Evolutionary conservation across 1,140 invertebrate species (phyloP).

Genomic region (Pseudomyrmex dendroicus): DNA sequence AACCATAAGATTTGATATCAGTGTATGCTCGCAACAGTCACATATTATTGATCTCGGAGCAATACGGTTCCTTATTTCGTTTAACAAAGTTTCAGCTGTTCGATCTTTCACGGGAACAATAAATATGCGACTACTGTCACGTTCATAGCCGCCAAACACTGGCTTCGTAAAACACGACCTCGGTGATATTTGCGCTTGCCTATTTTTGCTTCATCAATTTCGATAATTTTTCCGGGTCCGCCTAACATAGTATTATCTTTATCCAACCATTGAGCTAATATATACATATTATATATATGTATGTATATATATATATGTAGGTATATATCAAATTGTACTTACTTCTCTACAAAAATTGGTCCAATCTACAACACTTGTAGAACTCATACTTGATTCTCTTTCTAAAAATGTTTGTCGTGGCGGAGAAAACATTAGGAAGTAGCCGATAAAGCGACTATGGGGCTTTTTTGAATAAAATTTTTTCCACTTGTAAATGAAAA

Average conservation of each 20-base stretch:
- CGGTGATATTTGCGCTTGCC: background rate
- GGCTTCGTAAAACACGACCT: background rate
- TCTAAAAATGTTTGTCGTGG: background rate
- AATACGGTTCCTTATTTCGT: background rate
- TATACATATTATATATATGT: too few species aligned
- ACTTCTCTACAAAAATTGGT: conserved; percentile 5
- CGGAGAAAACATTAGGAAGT: background rate
- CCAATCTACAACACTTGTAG: background rate
- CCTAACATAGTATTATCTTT: too few species aligned
- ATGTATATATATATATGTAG: too few species aligned
- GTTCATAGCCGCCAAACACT: too few species aligned
- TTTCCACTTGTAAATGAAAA: background rate
- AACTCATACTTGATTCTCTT: background rate
- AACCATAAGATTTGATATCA: background rate
- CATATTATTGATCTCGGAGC: background rate
- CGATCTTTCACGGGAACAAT: too few species aligned
- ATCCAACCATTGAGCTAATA: too few species aligned
- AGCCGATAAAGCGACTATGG: background rate
- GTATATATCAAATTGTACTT: background rate
- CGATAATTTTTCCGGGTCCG: background rate
- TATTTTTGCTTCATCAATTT: background rate
- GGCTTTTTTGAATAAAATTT: too few species aligned
- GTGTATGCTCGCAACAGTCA: background rate
- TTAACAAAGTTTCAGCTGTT: background rate
- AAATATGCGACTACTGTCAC: too few species aligned